phyloP scores from a whole-genome alignment of 2,797 vertebrate species.

The Lagodon rhomboides region DNA sequence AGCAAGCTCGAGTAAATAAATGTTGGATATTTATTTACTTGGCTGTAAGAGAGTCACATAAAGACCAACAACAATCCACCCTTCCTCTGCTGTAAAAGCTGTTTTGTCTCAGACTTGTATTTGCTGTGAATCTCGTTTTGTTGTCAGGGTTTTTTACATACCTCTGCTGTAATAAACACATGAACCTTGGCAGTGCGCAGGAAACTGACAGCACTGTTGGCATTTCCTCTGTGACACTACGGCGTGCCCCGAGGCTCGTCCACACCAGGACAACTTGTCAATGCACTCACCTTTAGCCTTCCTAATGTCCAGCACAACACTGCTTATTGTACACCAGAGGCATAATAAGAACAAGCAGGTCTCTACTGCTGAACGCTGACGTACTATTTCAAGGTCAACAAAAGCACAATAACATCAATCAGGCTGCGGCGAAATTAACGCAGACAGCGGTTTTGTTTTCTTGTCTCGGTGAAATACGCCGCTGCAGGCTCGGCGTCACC shows the following conservation, averaged over 20 bases:
- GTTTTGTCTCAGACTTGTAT: slow-evolving; percentile 13
- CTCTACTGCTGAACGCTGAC: slow-evolving; percentile 55
- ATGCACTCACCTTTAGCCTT: slow-evolving; percentile 68
- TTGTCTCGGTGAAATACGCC: neutral
- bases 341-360: slow-evolving; percentile 17
- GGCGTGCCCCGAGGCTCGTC: neutral
- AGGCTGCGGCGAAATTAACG: neutral
- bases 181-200: slow-evolving; percentile 63
- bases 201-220: slow-evolving; percentile 75
- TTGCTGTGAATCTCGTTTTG: neutral
- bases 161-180: slow-evolving; percentile 68
- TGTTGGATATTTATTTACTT: slow-evolving; percentile 2
- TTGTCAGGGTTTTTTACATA: slow-evolving; percentile 20
- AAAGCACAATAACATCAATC: slow-evolving; percentile 44
- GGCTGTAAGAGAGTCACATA: slow-evolving; percentile 3
- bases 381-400: slow-evolving; percentile 67
- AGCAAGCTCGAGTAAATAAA: slow-evolving; percentile 43
- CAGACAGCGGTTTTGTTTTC: neutral
- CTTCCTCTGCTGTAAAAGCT: neutral
- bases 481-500: neutral
- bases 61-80: slow-evolving; percentile 28
- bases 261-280: slow-evolving; percentile 41
- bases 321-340: slow-evolving; percentile 67
- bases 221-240: slow-evolving; percentile 77
- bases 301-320: slow-evolving; percentile 52